Evolutionary conservation across 2,113 vertebrate genomes (phyloP), one percentile per base, ranked within the genome.

Genomic region (Diadophis punctatus): DNA sequence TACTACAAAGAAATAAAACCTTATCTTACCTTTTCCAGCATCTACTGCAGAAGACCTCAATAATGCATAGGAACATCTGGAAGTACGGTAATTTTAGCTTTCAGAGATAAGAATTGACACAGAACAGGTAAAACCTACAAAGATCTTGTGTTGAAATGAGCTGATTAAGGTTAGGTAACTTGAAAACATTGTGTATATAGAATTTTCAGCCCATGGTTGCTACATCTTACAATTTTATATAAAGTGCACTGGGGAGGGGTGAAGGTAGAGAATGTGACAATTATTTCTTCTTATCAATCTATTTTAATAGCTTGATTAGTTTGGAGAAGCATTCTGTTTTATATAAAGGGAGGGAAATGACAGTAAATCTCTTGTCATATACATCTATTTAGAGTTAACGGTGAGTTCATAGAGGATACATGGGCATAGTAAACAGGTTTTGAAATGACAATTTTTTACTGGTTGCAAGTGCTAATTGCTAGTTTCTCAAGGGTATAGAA

Each of bases 401-500:
- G 96, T 96, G 97, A 97, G 97, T 97, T 97, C 97, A 96, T 94
- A 96, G 97, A 96, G 97, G 97, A 98, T 97, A 97, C 97, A 98
- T 30, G 96, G 97, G 97, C 97, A 98, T 96, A 97, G 97, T 98
- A 98, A 98, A 98, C 97, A 98, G 97, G 95, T 95, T 97, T 97
- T 97, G 97, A 98, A 98, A 98, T 97, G 97, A 97, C 98, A 98
- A 98, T 98, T 98, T 98, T 97, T 98, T 97, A 97, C 98, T 97
- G 98, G 98, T 98, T 98, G 98, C 98, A 98, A 98, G 98, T 98
- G 98, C 98, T 98, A 98, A 98, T 98, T 98, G 98, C 97, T 98
- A 98, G 97, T 98, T 98, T 97, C 98, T 99, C 98, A 96, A 97
- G 98, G 98, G 98, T 98, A 98, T 98, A 98, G 98, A 99, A 99